A percentile compares a stretch with the other conserved stretches of the same genome.
These are phyloP conservation scores for Myotis vivesi DNA, from an alignment of 2,797 vertebrate species.

Conservation along the genomic window DNA sequence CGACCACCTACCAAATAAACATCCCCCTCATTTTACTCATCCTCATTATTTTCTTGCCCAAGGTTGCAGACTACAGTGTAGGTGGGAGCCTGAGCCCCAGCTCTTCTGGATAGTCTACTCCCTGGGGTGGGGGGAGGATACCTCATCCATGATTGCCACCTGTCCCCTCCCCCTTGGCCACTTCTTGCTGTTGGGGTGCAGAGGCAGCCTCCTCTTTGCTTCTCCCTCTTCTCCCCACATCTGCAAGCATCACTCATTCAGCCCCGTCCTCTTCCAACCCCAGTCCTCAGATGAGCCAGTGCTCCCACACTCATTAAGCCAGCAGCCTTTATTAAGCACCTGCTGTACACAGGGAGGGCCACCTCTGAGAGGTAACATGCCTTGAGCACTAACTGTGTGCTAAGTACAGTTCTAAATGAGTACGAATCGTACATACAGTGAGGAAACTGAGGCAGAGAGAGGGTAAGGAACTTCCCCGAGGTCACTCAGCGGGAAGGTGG, in stretches of 20 bases:
- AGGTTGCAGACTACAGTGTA: background rate
- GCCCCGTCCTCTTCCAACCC: too few relatives aligned
- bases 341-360: background rate
- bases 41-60: background rate
- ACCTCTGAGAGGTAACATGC: background rate
- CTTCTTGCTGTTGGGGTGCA: background rate
- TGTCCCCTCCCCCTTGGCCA: background rate
- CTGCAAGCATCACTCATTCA: background rate
- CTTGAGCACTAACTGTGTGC: background rate
- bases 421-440: accelerated
- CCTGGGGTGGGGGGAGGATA: background rate
- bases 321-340: background rate
- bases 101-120: too few relatives aligned
- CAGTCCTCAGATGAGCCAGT: background rate
- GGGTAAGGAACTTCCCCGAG: background rate
- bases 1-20: accelerated
- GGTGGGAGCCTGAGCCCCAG: background rate
- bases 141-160: too few relatives aligned
- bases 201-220: background rate
- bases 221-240: background rate
- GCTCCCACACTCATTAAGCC: background rate
- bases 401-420: background rate
- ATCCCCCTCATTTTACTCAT: background rate
- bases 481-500: background rate
- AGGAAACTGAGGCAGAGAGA: background rate